Evolutionary conservation across 2,888 invertebrate species (phyloP), one percentile per base, ranked within the genome.

Genomic region (Pollenia labialis): DNA sequence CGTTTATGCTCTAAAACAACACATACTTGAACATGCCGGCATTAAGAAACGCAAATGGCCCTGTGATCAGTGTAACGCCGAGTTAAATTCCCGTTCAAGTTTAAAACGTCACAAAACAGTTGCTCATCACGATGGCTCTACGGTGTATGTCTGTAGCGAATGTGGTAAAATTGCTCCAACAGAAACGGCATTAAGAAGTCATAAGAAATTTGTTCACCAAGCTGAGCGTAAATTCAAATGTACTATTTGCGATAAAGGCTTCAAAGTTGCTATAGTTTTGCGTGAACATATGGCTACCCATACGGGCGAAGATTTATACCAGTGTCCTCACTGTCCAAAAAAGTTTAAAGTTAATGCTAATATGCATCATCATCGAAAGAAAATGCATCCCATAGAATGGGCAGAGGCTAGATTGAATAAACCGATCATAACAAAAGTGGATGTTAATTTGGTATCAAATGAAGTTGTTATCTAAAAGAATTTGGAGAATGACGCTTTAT

Each of bases 211-310:
- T 62, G 89, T 90, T 81, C 90, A 90, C 69, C 88, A 88, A 23
- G 79, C 76, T 7, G 89, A 88, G 60, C 89, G 90, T 4, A 88
- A 85, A n/a, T 89, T 88, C 46, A 89, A 90, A 69, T 90, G 90
- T 58, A 88, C 84, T 4, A 85, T 90, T 48, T 90, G 90, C 50
- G 88, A 88, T 44, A 90, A 90, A 60, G 89, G 88, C 3, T 90
- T 90, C 60, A 90, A 90, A 32, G 88, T 88, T 6, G 87, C 89
- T 0, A 85, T 89, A 10, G 88, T 80, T 6, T 87, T 87, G 54
- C 87, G 90, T 87, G 91, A 91, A 74, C 91, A 91, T 76, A 90
- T 90, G 88, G 89, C 91, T 2, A 89, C 89, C 1, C 91, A 91
- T 74, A 90, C 90, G 9, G 90, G 90, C 7, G 88, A 90, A 79